Conservation (phyloP, 92 coral and sea anemone genomes). For the Phenganax subtilis region DNA sequence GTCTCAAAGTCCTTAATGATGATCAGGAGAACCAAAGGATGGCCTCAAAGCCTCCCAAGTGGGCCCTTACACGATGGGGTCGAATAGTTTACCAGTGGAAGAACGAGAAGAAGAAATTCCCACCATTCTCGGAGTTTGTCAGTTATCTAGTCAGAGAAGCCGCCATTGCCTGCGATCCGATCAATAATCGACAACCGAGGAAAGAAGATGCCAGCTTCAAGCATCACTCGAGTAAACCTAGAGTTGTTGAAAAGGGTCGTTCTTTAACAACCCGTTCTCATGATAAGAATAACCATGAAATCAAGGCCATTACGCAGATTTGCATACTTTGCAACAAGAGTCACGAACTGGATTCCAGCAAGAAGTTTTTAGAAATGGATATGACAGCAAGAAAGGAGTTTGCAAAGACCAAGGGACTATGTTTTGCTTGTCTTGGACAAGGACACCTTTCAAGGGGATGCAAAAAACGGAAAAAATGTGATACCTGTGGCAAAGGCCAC, state of each 20-base stretch:
- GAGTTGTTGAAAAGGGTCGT: slow-evolving; percentile 11
- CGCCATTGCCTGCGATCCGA: slow-evolving; percentile 61
- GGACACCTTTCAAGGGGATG: slow-evolving; percentile 58
- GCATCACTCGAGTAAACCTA: slow-evolving; percentile 19
- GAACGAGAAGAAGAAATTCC: slow-evolving; percentile 47
- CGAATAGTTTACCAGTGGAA: slow-evolving; percentile 50
- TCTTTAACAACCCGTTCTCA: slow-evolving; percentile 34
- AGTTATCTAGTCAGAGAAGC: slow-evolving; percentile 51
- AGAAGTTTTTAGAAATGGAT: slow-evolving; percentile 42
- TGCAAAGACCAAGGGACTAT: slow-evolving; percentile 50
- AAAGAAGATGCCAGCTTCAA: slow-evolving; percentile 24
- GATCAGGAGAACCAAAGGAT: slow-evolving; percentile 58
- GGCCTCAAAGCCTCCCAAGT: slow-evolving; percentile 47
- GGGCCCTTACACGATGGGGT: slow-evolving; percentile 51
- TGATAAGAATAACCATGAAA: slow-evolving; percentile 5
- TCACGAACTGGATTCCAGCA: slow-evolving; percentile 53
- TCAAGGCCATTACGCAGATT: background rate
- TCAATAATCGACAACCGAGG: slow-evolving; percentile 43
- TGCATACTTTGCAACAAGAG: slow-evolving; percentile 39
- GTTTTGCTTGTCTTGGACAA: slow-evolving; percentile 51
- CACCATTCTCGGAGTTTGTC: slow-evolving; percentile 51
- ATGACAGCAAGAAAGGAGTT: slow-evolving; percentile 54
- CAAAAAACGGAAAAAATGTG: slow-evolving; percentile 47
- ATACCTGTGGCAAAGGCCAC: slow-evolving; percentile 44
- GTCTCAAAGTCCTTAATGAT: slow-evolving; percentile 46